Base-by-base conservation (phyloP, 2,888 invertebrate genomes). In the Spatulosminthurus flaviceps region DNA sequence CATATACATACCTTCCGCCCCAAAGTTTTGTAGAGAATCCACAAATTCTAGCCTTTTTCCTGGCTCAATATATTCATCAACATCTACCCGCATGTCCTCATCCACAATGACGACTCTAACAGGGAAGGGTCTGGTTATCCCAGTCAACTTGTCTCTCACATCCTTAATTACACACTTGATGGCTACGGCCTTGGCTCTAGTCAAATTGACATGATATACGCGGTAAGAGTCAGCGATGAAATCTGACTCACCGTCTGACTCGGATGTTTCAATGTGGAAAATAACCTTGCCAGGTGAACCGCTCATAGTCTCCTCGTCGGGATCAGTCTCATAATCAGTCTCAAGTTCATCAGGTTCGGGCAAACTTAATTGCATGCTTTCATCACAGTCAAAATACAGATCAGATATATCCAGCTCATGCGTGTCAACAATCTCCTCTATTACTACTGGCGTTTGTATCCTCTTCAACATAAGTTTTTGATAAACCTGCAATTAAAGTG, bases 361-460 rank as follows among this genome's bases (percentile, higher is more conserved):
- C 51, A 51, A 19, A n/a, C 51, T 51, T 51, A n/a, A 51, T n/a
- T n/a, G 16, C 51, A 51, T 51, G 51, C 51, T 51, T n/a, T 51
- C 51, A n/a, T 51, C 51, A 51, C 51, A 51, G 51, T 51, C 51
- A n/a, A 19, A 51, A n/a, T 51, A 51, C 19, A 51, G 51, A n/a
- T 51, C 51, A 16, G 51, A n/a, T n/a, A 51, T 2, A n/a, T 51
- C 7, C 7, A 9, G 7, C 41, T 13, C 51, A 51, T 51, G 19
- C 19, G 16, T 51, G 51, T 51, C 51, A 11, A 51, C n/a, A 2
- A 51, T 13, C n/a, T 51, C 51, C 9, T 4, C 5, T 9, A 4
- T 34, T 34, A 9, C 34, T 34, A 7, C 34, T 34, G 34, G 34
- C 9, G 16, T 9, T 51, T 2, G 19, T 51, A 2, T 5, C 51